Conservation (phyloP, 2,797 vertebrate genomes). For the Enteromius treurensis region DNA sequence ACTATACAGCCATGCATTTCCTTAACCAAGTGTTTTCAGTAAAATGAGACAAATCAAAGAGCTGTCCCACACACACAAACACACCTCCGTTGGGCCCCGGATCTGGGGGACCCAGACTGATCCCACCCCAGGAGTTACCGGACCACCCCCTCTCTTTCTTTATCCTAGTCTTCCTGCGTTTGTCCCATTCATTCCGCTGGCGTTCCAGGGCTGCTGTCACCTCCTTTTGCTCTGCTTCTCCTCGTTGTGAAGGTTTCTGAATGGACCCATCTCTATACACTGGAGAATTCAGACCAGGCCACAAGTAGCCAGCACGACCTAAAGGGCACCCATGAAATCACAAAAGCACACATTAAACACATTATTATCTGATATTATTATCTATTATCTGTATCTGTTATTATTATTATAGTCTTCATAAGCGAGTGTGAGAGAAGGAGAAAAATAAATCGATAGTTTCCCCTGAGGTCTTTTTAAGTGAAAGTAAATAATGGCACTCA, state of each 20-base stretch:
- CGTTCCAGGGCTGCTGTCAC: conserved; percentile 75
- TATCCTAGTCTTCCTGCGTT: conserved; percentile 80
- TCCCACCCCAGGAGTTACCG: conserved; percentile 87
- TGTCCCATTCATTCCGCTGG: conserved; percentile 86
- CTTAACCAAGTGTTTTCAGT: not conserved
- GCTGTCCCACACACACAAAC: conserved; percentile 56
- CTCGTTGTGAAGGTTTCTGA: conserved; percentile 75
- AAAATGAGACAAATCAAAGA: conserved; percentile 1
- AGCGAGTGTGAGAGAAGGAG: not conserved
- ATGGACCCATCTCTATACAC: conserved; percentile 75
- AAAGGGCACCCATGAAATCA: not conserved
- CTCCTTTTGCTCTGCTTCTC: conserved; percentile 79
- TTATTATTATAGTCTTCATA: too few species aligned
- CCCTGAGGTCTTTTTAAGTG: conserved; percentile 20
- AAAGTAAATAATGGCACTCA: conserved; percentile 32
- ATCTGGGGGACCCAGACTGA: conserved; percentile 87
- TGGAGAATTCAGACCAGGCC: conserved; percentile 90
- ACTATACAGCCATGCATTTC: not conserved
- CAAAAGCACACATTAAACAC: not conserved
- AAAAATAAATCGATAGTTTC: conserved; percentile 22
- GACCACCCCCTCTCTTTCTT: conserved; percentile 93
- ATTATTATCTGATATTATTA: not conserved
- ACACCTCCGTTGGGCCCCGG: conserved; percentile 90
- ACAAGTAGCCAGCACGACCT: conserved; percentile 90
- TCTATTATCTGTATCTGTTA: too few species aligned